Conservation (phyloP, 2,888 invertebrate species). For the Mythimna impura region DNA sequence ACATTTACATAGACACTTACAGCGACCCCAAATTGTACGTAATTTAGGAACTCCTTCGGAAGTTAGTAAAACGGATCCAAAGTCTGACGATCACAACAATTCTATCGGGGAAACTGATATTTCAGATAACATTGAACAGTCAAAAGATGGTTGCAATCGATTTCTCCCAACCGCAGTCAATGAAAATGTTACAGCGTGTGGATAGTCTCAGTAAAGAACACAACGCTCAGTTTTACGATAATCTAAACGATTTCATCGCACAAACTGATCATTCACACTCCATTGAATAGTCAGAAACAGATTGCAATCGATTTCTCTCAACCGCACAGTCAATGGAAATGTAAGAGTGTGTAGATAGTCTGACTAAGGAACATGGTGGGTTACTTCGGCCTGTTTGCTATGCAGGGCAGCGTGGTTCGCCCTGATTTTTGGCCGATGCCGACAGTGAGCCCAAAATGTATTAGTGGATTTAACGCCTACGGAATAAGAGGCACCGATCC, state of each 20-base stretch:
- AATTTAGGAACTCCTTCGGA: slow-evolving; percentile 44
- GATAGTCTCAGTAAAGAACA: slow-evolving; percentile 31
- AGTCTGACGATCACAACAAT: slow-evolving; percentile 22
- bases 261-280: slow-evolving; percentile 27
- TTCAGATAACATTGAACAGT: slow-evolving; percentile 34
- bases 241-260: slow-evolving; percentile 25
- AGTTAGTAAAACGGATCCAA: slow-evolving; percentile 22
- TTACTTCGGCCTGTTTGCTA: slow-evolving; percentile 81
- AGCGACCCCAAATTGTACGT: slow-evolving; percentile 56
- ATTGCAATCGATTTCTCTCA: slow-evolving; percentile 45
- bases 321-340: slow-evolving; percentile 54
- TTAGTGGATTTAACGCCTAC: slow-evolving; percentile 87
- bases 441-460: slow-evolving; percentile 86
- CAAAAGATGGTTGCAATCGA: slow-evolving; percentile 25
- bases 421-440: slow-evolving; percentile 89
- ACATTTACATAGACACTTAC: slow-evolving; percentile 57
- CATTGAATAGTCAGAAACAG: slow-evolving; percentile 50
- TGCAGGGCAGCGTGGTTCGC: slow-evolving; percentile 82
- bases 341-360: slow-evolving; percentile 47
- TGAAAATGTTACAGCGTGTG: slow-evolving; percentile 46
- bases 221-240: slow-evolving; percentile 27
- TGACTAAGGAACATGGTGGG: slow-evolving; percentile 29
- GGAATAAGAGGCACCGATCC: slow-evolving; percentile 80
- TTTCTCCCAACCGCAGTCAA: slow-evolving; percentile 29
- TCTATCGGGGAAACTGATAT: slow-evolving; percentile 8